These are phyloP conservation scores for Eupithecia pulchellata DNA, from an alignment of 2,888 invertebrate species.

Conservation along the genomic window DNA sequence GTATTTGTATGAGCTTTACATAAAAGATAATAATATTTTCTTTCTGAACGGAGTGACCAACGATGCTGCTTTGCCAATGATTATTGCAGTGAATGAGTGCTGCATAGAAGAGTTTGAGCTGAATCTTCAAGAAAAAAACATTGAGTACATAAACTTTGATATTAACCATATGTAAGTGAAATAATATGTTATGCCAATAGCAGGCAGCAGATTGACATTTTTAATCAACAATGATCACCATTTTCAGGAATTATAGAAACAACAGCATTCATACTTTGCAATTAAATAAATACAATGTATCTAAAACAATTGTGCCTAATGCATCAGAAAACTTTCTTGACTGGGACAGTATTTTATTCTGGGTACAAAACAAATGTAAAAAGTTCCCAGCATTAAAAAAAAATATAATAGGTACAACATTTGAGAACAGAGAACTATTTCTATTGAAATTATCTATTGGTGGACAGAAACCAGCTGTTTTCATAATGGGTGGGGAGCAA, in stretches of 20 bases:
- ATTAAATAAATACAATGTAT: not conserved
- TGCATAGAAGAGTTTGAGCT: constrained; percentile 56
- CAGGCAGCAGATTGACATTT: not conserved
- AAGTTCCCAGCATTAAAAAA: constrained; percentile 52
- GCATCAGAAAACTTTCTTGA: constrained; percentile 49
- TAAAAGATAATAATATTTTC: constrained; percentile 48
- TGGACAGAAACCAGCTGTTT: constrained; percentile 56
- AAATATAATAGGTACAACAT: constrained; percentile 62
- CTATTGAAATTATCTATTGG: constrained; percentile 61
- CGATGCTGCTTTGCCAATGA: constrained; percentile 70
- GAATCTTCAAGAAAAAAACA: constrained; percentile 54
- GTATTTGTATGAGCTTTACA: constrained; percentile 57
- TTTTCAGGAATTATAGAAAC: not conserved
- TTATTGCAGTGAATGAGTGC: constrained; percentile 58
- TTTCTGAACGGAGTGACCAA: constrained; percentile 74
- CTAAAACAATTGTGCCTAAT: constrained; percentile 4
- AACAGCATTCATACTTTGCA: not conserved
- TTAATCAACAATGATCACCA: not conserved
- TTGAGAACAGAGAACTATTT: constrained; percentile 64
- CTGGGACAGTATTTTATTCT: constrained; percentile 54
- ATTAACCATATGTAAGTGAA: constrained; percentile 23
- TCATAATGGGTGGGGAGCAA: constrained; percentile 72
- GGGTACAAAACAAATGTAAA: constrained; percentile 53
- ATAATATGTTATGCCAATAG: constrained; percentile 5
- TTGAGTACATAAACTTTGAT: constrained; percentile 56